These are phyloP conservation scores for Cyprinodon variegatus DNA, from an alignment of 2,113 vertebrate genomes.

Conservation along the genomic window DNA sequence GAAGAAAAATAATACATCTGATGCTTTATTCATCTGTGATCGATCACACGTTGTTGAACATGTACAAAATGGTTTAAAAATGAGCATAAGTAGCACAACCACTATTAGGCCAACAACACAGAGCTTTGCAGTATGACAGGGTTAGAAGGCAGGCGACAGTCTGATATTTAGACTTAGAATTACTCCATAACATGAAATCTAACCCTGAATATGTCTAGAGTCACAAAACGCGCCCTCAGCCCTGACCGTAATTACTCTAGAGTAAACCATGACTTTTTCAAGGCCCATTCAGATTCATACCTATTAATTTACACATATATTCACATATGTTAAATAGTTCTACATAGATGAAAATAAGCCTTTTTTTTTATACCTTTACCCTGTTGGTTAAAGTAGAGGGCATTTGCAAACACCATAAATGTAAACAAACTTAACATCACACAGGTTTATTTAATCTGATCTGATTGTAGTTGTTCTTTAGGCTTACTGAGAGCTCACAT, in stretches of 20 bases:
- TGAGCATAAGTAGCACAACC: constrained; percentile 80
- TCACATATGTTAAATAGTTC: constrained; percentile 50
- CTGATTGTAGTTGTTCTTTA: constrained; percentile 18
- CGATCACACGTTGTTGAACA: constrained; percentile 82
- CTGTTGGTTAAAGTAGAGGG: constrained; percentile 57
- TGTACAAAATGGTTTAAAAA: constrained; percentile 86
- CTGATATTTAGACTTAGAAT: constrained; percentile 70
- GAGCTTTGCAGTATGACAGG: constrained; percentile 78
- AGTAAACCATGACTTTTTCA: constrained; percentile 23
- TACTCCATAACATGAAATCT: constrained; percentile 71
- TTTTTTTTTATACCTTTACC: constrained; percentile 28
- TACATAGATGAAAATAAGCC: constrained; percentile 55
- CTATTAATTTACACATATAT: constrained; percentile 53
- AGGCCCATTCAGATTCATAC: constrained; percentile 46
- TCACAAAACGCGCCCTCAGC: constrained; percentile 65
- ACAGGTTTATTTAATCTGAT: constrained; percentile 40
- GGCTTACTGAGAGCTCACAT: constrained; percentile 32
- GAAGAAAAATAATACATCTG: constrained; percentile 83
- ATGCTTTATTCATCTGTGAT: constrained; percentile 84
- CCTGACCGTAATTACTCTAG: constrained; percentile 27
- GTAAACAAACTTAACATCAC: constrained; percentile 63
- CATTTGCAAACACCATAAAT: constrained; percentile 57
- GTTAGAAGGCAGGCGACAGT: constrained; percentile 79
- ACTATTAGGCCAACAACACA: constrained; percentile 79
- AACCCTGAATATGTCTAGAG: constrained; percentile 75